Conservation (phyloP, 1,140 invertebrate genomes). For the Penaeus chinensis region DNA sequence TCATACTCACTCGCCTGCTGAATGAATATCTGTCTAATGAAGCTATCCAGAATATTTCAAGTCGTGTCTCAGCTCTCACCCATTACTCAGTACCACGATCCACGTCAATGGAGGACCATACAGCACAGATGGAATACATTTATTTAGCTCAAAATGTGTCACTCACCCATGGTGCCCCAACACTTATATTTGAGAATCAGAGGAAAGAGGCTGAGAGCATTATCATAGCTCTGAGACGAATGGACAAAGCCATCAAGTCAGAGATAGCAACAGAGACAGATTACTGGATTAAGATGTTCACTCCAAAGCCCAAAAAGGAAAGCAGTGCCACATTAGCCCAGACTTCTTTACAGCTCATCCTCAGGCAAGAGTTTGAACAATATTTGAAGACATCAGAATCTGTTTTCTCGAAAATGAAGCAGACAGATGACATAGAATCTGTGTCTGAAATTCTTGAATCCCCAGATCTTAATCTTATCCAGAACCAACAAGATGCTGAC, state of each 20-base stretch:
- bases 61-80: slow-evolving; percentile 48
- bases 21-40: slow-evolving; percentile 36
- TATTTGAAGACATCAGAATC: no score
- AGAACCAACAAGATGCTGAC: slow-evolving; percentile 20
- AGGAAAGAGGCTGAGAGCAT: slow-evolving; percentile 44
- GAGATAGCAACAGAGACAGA: not conserved
- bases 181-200: slow-evolving; percentile 50
- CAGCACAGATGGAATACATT: slow-evolving; percentile 43
- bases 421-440: no score
- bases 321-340: no score
- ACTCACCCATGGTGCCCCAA: slow-evolving; percentile 46
- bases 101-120: slow-evolving; percentile 38
- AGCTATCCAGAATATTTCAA: slow-evolving; percentile 44
- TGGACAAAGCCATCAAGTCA: slow-evolving; percentile 13
- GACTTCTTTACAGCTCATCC: no score
- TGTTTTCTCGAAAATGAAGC: no score
- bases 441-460: no score
- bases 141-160: slow-evolving; percentile 51
- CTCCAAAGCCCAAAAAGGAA: not conserved
- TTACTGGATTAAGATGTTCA: slow-evolving; percentile 28
- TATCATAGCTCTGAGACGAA: slow-evolving; percentile 24
- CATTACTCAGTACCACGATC: slow-evolving; percentile 42
- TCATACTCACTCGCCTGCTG: slow-evolving; percentile 39
- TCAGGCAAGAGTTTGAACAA: no score
- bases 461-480: not conserved